A percentile compares a stretch with the other conserved stretches of the same genome.
Evolutionary conservation across 2,797 vertebrate genomes (phyloP).

Genomic region (Poecilia velifera): DNA sequence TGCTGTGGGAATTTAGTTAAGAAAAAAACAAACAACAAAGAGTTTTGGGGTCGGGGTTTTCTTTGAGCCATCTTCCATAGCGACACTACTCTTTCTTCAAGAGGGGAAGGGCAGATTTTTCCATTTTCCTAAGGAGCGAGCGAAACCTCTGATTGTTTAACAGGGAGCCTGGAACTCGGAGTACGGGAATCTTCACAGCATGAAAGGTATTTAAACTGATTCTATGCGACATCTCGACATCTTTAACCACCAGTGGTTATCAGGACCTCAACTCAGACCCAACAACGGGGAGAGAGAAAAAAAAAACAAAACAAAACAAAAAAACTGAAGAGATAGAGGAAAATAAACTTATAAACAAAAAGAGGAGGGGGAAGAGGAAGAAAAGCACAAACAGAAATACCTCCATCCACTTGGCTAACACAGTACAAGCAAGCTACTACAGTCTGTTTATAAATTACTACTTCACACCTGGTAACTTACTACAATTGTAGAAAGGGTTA

Average conservation of each 20-base stretch:
- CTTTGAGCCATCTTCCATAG: conserved; percentile 83
- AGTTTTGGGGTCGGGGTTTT: conserved; percentile 52
- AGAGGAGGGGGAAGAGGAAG: conserved; percentile 40
- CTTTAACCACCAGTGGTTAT: conserved; percentile 79
- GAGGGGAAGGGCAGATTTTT: conserved; percentile 62
- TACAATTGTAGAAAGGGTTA: conserved; percentile 87
- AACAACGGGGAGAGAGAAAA: conserved; percentile 52
- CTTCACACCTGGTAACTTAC: conserved; percentile 88
- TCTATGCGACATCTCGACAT: conserved; percentile 67
- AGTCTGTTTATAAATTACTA: conserved; percentile 90
- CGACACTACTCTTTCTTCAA: conserved; percentile 88
- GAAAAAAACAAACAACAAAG: not conserved
- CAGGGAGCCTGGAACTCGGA: conserved; percentile 55
- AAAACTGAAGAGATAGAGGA: conserved; percentile 50
- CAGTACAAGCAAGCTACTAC: conserved; percentile 84
- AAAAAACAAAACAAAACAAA: conserved; percentile 52
- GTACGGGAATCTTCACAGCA: conserved; percentile 76
- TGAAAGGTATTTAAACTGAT: conserved; percentile 66
- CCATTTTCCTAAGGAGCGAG: conserved; percentile 82
- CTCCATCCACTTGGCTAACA: conserved; percentile 82
- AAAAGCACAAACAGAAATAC: conserved; percentile 79
- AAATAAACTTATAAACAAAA: conserved; percentile 25
- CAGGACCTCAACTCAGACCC: conserved; percentile 64
- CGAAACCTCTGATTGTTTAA: conserved; percentile 72
- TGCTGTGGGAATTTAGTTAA: conserved; percentile 96